A percentile compares a stretch with the other conserved stretches of the same genome.
Evolutionary conservation across 2,797 vertebrate genomes (phyloP).

Genomic region (Danionella dracula): DNA sequence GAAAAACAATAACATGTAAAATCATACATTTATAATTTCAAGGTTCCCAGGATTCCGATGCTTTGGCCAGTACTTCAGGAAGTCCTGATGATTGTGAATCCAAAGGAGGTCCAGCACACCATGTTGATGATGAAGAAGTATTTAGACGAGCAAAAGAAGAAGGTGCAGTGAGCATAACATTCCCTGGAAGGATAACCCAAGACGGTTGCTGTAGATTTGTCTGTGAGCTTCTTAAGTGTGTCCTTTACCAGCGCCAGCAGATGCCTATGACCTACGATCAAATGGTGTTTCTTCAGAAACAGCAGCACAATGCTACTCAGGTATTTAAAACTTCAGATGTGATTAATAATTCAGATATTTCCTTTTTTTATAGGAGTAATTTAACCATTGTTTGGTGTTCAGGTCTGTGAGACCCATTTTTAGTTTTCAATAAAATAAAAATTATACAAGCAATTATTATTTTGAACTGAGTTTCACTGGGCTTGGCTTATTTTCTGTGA

Average conservation of each 20-base stretch:
- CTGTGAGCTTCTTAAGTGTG: slow-evolving; percentile 87
- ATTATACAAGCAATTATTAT: no score
- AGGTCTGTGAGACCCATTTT: no score
- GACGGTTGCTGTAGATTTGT: slow-evolving; percentile 84
- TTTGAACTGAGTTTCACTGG: no score
- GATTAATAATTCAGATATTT: no score
- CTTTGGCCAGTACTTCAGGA: background rate
- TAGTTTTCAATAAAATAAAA: no score
- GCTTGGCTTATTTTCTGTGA: no score
- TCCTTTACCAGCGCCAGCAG: slow-evolving; percentile 91
- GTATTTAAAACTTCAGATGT: no score
- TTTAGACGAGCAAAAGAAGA: slow-evolving; percentile 55
- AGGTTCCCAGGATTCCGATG: background rate
- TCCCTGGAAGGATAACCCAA: slow-evolving; percentile 77
- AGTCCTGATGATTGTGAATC: background rate
- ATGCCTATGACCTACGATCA: slow-evolving; percentile 92
- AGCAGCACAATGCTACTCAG: slow-evolving; percentile 54
- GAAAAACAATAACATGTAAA: no score
- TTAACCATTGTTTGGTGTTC: no score
- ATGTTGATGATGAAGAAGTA: slow-evolving; percentile 53
- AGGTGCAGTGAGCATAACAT: slow-evolving; percentile 72
- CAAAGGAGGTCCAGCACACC: background rate
- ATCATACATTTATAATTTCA: background rate
- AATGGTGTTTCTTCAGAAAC: slow-evolving; percentile 76
- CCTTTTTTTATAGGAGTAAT: no score